phyloP scores from a whole-genome alignment of 2,888 invertebrate species.

The Petrolisthes cinctipes region DNA sequence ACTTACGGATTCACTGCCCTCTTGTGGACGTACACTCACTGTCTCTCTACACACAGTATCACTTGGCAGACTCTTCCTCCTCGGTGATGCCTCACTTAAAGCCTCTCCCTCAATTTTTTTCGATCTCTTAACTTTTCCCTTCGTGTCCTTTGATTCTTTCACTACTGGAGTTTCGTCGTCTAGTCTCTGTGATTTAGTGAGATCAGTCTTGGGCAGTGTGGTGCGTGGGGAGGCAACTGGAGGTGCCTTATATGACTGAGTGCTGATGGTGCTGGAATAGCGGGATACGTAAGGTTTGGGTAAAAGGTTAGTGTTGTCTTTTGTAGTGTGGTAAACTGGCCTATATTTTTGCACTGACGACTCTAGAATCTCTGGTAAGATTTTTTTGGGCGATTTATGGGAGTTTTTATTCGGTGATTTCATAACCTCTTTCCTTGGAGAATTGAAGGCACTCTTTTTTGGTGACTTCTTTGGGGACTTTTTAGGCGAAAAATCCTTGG shows the following conservation, averaged over 20 bases:
- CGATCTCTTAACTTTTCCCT: conserved; percentile 46
- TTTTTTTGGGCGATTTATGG: conserved; percentile 10
- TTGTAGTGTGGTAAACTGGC: conserved; percentile 38
- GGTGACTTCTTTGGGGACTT: conserved; percentile 32
- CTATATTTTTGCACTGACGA: conserved; percentile 41
- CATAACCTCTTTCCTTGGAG: neutral
- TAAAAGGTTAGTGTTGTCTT: conserved; percentile 39
- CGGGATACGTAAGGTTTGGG: conserved; percentile 37
- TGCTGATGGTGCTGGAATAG: conserved; percentile 22
- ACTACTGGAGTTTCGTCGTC: neutral
- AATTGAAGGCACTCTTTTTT: conserved; percentile 18
- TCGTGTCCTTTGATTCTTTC: conserved; percentile 39
- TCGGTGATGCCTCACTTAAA: neutral
- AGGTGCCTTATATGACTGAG: conserved; percentile 20
- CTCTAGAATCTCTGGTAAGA: conserved; percentile 43
- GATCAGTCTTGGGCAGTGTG: neutral
- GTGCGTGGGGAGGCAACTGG: conserved; percentile 50
- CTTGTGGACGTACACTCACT: neutral
- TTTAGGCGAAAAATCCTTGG: conserved; percentile 27
- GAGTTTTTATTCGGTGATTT: neutral
- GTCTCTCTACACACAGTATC: neutral
- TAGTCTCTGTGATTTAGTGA: neutral
- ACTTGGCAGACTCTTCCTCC: neutral
- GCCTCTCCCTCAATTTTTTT: neutral
- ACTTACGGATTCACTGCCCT: neutral